phyloP scores from a whole-genome alignment of 2,113 vertebrate species.

The Emydura subglobosa region DNA sequence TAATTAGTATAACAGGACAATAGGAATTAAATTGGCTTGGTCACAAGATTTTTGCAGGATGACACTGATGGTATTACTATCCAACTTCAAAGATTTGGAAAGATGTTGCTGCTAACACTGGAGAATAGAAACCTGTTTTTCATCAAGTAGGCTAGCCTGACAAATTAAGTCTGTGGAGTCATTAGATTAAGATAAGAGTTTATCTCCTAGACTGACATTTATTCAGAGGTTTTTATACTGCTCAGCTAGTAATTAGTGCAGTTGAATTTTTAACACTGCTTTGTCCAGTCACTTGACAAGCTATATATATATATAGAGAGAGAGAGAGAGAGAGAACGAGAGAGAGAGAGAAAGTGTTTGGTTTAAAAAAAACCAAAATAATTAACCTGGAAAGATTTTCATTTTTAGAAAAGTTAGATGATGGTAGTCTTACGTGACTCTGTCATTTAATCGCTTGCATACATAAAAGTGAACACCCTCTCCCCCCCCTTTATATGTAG shows the following conservation, averaged over 20 bases:
- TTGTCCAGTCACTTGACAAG: slow-evolving; percentile 81
- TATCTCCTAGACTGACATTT: slow-evolving; percentile 96
- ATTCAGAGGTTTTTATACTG: slow-evolving; percentile 92
- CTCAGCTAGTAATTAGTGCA: slow-evolving; percentile 93
- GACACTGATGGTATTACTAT: slow-evolving; percentile 85
- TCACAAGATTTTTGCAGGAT: slow-evolving; percentile 85
- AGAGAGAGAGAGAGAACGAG: no score
- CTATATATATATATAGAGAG: slow-evolving; percentile 40
- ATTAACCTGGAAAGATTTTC: slow-evolving; percentile 69
- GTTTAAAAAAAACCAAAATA: slow-evolving; percentile 60
- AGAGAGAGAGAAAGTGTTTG: neutral
- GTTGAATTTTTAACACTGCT: slow-evolving; percentile 88
- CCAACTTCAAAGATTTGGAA: slow-evolving; percentile 89
- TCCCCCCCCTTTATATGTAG: slow-evolving; percentile 43
- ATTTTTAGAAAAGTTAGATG: slow-evolving; percentile 65
- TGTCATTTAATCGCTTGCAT: slow-evolving; percentile 73
- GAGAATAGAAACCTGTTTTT: slow-evolving; percentile 89
- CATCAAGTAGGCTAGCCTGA: slow-evolving; percentile 91
- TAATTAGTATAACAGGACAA: slow-evolving; percentile 85
- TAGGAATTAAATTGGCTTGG: slow-evolving; percentile 85
- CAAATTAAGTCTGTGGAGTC: slow-evolving; percentile 96
- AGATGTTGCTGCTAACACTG: slow-evolving; percentile 90
- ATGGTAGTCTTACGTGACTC: slow-evolving; percentile 51
- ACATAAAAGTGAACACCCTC: slow-evolving; percentile 23
- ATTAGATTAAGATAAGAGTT: slow-evolving; percentile 99